Conservation (phyloP, 2,797 vertebrate genomes). For the Brotogeris chrysoptera region DNA sequence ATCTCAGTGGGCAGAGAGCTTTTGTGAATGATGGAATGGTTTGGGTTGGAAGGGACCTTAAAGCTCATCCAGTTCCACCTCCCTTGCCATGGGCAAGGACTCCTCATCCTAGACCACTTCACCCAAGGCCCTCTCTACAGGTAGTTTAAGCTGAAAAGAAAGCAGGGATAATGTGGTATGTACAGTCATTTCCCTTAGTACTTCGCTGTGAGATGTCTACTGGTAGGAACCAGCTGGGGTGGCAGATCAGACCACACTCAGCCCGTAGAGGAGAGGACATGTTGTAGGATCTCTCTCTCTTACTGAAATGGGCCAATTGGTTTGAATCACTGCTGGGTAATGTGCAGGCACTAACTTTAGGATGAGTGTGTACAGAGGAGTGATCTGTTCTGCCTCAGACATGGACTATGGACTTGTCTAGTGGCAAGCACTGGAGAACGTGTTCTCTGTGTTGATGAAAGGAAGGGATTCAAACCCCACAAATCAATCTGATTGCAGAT, state of each 20-base stretch:
- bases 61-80: neutral
- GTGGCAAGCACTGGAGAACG: neutral
- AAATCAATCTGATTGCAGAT: accelerated
- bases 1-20: neutral
- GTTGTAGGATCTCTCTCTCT: neutral
- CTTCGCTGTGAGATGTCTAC: neutral
- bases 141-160: neutral
- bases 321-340: neutral
- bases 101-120: neutral
- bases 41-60: neutral
- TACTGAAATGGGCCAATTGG: neutral
- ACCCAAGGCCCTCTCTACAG: neutral
- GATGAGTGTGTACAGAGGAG: neutral
- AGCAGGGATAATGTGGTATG: neutral
- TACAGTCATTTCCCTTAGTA: neutral
- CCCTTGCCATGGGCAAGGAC: neutral
- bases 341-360: neutral
- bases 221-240: neutral
- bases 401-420: neutral
- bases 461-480: neutral
- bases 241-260: neutral
- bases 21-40: neutral
- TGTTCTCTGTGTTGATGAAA: neutral
- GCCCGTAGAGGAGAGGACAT: neutral
- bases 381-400: neutral